Base-by-base conservation (phyloP, 2,888 invertebrate genomes). In the Gandaritis pyraliata region DNA sequence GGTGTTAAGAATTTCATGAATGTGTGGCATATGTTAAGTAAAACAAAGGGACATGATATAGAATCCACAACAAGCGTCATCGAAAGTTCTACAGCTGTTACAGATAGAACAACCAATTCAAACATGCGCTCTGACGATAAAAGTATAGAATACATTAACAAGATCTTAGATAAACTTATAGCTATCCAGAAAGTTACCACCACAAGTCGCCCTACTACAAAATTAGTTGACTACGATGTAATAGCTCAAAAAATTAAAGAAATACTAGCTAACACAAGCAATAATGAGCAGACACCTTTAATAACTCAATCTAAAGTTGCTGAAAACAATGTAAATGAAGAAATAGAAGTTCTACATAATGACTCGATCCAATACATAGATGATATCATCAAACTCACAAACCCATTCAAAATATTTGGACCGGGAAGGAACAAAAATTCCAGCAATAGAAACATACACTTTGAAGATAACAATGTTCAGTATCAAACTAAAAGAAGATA, bases 101-200 rank as follows among this genome's bases (percentile, higher is more conserved):
- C 29, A 23, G 30, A 36, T 11, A 18, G 1, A 49, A 47, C 41
- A 15, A 41, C 23, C 11, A 38, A 1, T 46, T 18, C 39, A 2
- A 30, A 55, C 30, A 45, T n/a, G 15, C 43, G 13, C 16, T 18
- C 39, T 23, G 33, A 52, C 16, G 29, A 53, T 15, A 54, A 52
- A 48, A 59, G 74, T 65, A 68, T 73, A 30, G 74, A 77, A 49
- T 68, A 70, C 48, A 69, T 82, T 2, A 76, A 65, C 33, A 72
- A 73, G 54, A 70, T 81, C 18, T 62, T 83, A 53, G 67, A 72
- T 29, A 68, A 74, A 53, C 77, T 75, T 39, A 59, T 80, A 11
- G 60, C 71, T n/a, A 72, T 66, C 13, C 69, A 69, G 55, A 60
- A 49, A 49, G 15, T 16, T 5, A 51, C 64, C n/a, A 68, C 70